phyloP scores from a whole-genome alignment of 2,888 invertebrate species.

The Timema cristinae region DNA sequence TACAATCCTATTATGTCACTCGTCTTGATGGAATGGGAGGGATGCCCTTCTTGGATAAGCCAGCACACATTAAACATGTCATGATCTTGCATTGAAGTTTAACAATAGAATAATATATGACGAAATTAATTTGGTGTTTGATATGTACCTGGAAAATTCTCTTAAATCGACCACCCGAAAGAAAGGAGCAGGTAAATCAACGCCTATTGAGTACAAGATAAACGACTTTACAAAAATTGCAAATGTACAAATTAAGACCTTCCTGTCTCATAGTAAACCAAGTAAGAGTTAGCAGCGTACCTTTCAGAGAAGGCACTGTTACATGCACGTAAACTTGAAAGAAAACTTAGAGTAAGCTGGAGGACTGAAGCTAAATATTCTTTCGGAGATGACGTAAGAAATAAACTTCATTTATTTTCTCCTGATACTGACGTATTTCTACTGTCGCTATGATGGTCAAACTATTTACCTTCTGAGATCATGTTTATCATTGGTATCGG shows the following conservation, averaged over 20 bases:
- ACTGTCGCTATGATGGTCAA: neutral
- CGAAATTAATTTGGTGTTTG: neutral
- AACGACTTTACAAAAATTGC: neutral
- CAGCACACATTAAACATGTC: neutral
- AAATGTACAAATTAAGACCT: neutral
- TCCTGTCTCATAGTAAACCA: neutral
- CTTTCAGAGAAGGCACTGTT: neutral
- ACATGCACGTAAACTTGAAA: neutral
- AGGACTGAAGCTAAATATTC: neutral
- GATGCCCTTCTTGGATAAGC: neutral
- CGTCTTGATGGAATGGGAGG: neutral
- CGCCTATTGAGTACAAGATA: neutral
- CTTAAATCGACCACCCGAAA: neutral
- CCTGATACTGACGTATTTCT: neutral
- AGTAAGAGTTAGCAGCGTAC: neutral
- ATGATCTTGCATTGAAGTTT: neutral
- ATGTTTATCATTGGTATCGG: neutral
- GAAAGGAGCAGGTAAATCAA: neutral
- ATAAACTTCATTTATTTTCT: neutral
- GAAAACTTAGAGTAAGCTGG: neutral
- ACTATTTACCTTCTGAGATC: neutral
- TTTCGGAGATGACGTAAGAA: neutral
- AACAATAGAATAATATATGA: neutral
- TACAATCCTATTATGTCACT: neutral
- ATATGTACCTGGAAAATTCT: neutral